Percentiles rank a stretch among this genome's conserved stretches.
Evolutionary conservation across 2,797 vertebrate species (phyloP).

Genomic region (Lophotriccus pileatus): DNA sequence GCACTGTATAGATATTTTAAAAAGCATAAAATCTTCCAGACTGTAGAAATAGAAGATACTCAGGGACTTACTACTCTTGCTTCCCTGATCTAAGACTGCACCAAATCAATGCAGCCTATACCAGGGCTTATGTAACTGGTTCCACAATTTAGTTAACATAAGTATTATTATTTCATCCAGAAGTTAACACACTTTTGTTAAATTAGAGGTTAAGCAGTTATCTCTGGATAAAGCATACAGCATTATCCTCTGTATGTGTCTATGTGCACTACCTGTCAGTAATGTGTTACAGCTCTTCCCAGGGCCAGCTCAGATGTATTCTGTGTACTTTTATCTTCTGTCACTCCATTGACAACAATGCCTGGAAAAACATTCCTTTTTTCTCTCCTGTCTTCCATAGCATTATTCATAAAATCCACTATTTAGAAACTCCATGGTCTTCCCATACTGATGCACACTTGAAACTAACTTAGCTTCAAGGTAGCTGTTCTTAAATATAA

Average conservation of each 20-base stretch:
- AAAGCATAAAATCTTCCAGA: not conserved
- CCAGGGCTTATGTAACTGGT: not conserved
- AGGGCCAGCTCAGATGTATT: not conserved
- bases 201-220: not conserved
- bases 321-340: not conserved
- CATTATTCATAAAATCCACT: not conserved
- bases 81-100: not conserved
- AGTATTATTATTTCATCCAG: not conserved
- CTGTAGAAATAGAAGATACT: not conserved
- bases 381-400: not conserved
- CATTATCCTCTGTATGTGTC: not conserved
- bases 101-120: not conserved
- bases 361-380: not conserved
- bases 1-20: not conserved
- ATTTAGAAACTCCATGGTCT: not conserved
- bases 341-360: not conserved
- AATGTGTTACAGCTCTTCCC: not conserved
- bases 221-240: not conserved
- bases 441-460: not conserved
- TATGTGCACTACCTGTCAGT: not conserved
- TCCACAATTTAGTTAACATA: not conserved
- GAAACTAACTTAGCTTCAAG: not conserved
- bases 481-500: not conserved
- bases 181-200: not conserved
- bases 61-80: not conserved